Evolutionary conservation across 1,140 invertebrate genomes (phyloP).

Genomic region (Drosophila cardini): DNA sequence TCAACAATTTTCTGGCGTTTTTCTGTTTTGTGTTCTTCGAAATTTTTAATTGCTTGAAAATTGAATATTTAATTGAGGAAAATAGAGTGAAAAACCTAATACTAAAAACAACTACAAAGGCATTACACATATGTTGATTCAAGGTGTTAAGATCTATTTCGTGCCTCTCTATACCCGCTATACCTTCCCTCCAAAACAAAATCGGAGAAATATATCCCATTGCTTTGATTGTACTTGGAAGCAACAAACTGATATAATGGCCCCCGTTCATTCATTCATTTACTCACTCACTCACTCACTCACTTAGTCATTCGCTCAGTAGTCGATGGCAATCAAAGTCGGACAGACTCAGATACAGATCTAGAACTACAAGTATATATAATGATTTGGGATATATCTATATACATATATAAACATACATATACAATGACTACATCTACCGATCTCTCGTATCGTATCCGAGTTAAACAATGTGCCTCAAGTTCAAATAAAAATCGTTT

Average conservation of each 20-base stretch:
- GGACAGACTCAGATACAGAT: slow-evolving; percentile 49
- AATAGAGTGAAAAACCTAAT: slow-evolving; percentile 30
- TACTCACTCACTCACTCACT: not conserved
- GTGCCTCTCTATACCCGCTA: not conserved
- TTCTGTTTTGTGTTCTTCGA: slow-evolving; percentile 67
- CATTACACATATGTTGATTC: slow-evolving; percentile 21
- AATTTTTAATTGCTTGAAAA: slow-evolving; percentile 78
- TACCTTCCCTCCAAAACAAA: not conserved
- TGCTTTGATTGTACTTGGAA: slow-evolving; percentile 52
- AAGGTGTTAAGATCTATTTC: slow-evolving; percentile 42
- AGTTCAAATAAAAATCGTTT: slow-evolving; percentile 81
- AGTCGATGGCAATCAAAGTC: slow-evolving; percentile 63
- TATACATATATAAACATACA: not conserved
- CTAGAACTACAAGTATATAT: slow-evolving; percentile 14
- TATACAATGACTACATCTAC: slow-evolving; percentile 27
- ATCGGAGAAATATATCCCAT: slow-evolving; percentile 17
- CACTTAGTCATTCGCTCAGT: slow-evolving; percentile 10
- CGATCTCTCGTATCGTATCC: slow-evolving; percentile 16
- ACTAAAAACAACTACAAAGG: slow-evolving; percentile 31
- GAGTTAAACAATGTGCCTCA: slow-evolving; percentile 56
- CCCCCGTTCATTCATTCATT: not conserved
- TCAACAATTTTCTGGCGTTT: not conserved
- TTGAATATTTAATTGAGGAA: slow-evolving; percentile 72
- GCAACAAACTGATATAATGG: slow-evolving; percentile 39
- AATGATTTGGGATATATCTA: slow-evolving; percentile 1